Conservation (phyloP, 2,113 vertebrate species). For the Myrmecobius fasciatus region DNA sequence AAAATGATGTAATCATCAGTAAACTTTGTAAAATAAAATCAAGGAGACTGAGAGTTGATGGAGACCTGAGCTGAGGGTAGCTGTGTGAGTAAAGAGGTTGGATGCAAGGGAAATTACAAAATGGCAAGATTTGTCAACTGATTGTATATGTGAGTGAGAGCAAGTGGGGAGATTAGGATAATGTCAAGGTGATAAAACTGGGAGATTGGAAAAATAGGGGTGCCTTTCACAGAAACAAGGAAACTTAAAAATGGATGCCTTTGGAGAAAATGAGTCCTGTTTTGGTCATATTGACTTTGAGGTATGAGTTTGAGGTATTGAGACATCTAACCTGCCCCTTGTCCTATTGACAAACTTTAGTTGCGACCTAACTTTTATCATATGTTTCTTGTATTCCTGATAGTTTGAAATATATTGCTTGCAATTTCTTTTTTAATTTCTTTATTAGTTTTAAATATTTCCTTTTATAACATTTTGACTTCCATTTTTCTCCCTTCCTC, state of each 20-base stretch:
- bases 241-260: neutral
- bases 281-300: neutral
- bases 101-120: neutral
- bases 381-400: neutral
- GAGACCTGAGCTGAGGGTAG: neutral
- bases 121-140: neutral
- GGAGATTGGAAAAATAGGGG: neutral
- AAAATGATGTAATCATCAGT: neutral
- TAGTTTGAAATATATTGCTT: neutral
- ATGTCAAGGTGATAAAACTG: neutral
- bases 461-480: no score
- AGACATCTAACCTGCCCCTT: neutral
- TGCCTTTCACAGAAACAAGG: neutral
- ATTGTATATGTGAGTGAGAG: neutral
- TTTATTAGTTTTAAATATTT: no score
- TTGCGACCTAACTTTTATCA: neutral
- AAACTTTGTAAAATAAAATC: neutral
- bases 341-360: neutral
- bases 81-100: neutral
- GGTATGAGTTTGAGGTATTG: neutral
- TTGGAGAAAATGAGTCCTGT: neutral
- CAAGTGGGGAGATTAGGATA: neutral
- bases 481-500: no score
- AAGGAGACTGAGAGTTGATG: neutral
- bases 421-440: neutral